Conservation (phyloP, 2,888 invertebrate genomes). For the Atethmia centrago region DNA sequence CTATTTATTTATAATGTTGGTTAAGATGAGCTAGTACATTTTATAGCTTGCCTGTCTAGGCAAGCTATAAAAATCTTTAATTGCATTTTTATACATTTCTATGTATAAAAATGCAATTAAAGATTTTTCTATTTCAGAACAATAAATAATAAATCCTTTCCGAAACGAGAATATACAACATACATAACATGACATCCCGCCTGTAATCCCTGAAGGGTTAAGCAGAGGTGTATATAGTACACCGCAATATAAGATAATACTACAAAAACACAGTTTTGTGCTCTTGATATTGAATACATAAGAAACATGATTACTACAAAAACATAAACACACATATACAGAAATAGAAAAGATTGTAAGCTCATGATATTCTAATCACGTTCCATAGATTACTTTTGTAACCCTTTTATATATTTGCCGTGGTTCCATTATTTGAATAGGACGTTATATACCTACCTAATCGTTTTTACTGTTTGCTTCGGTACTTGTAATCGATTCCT, state of each 20-base stretch:
- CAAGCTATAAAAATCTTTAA: too few species aligned
- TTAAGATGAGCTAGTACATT: neutral
- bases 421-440: conserved; percentile 53
- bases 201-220: neutral
- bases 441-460: conserved; percentile 41
- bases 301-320: neutral
- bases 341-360: conserved; percentile 3
- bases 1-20: neutral
- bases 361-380: conserved; percentile 33
- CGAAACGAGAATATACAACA: neutral
- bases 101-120: neutral
- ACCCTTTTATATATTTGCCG: conserved; percentile 32
- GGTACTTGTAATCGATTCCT: conserved; percentile 49
- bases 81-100: too few species aligned
- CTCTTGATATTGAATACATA: neutral
- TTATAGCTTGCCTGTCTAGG: neutral
- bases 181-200: neutral
- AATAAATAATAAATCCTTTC: neutral
- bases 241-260: neutral
- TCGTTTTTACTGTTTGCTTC: conserved; percentile 56
- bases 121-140: neutral
- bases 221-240: neutral
- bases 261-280: neutral
- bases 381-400: conserved; percentile 12
- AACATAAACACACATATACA: neutral